Evolutionary conservation across 1,140 invertebrate genomes (phyloP), one percentile per base, ranked within the genome.

Genomic region (Neodiprion virginianus): DNA sequence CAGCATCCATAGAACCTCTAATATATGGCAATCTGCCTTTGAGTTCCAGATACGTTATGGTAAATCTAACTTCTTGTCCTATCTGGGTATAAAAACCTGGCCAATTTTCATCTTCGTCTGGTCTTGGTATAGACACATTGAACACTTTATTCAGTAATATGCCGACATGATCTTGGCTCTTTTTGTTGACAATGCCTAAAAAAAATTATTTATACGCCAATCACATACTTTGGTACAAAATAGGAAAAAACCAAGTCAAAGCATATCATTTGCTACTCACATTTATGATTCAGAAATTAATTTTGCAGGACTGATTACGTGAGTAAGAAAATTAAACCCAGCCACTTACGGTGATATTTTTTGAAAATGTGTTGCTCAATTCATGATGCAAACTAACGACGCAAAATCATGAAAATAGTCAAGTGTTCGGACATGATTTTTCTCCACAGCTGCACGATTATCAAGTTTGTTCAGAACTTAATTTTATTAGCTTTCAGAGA

Each of bases 91-190:
- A 84, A 65, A 89, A 73, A 9, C 92, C 92, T 75, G 89, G 80
- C 92, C 92, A 93, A 72, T 90, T 84, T 69, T 89, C 85, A 0
- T 87, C 86, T 84, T 90, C 85, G 14, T 88, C 85, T 12, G 89
- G 89, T 79, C 89, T 90, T 40, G 90, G 90, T 71, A 93, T 89
- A 7, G 92, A 91, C 48, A 92, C 89, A 85, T 93, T 93, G 79
- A 93, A 93, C 47, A 90, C 88, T 81, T 91, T 90, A 79, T 94
- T 92, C 1, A 93, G 89, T 28, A 93, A 84, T 71, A 92, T 88
- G 48, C 90, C 90, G 69, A 94, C 84, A 85, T 93, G 90, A 79
- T 91, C 91, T 8, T 86, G 78, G 70, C 88, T 89, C 79, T 90
- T 92, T 82, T 92, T 93, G 78, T 90, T 92, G 14, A 93, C 90